Evolutionary conservation across 2,888 invertebrate species (phyloP).

Genomic region (Drosophila meridiana): DNA sequence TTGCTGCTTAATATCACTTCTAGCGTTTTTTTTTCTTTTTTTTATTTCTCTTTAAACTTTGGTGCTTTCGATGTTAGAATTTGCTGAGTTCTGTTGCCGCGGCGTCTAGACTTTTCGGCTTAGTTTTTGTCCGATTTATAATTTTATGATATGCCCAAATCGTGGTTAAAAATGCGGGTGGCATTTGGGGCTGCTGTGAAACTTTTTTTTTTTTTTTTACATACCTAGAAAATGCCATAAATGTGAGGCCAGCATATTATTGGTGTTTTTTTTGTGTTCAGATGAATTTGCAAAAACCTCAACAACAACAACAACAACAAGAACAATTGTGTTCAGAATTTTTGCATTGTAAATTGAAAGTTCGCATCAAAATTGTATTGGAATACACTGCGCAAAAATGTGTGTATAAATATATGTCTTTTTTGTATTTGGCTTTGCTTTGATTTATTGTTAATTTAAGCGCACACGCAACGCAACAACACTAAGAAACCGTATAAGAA

Average conservation of each 20-base stretch:
- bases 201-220: constrained; percentile 1
- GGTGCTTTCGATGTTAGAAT: neutral
- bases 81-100: neutral
- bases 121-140: neutral
- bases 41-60: neutral
- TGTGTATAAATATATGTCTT: neutral
- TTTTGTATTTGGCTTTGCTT: constrained; percentile 28
- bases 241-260: constrained; percentile 38
- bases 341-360: constrained; percentile 35
- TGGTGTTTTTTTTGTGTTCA: neutral
- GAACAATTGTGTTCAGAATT: constrained; percentile 16
- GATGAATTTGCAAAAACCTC: constrained; percentile 5
- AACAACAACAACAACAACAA: neutral
- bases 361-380: constrained; percentile 5
- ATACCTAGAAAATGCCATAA: constrained; percentile 34
- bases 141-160: neutral
- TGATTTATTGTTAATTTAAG: constrained; percentile 45
- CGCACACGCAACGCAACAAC: constrained; percentile 13
- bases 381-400: constrained; percentile 26
- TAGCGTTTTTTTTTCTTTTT: neutral
- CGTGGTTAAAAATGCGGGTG: constrained; percentile 2
- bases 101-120: neutral
- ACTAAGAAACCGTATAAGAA: constrained; percentile 8
- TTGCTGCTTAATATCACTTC: neutral
- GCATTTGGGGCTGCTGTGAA: neutral